Conservation (phyloP, 92 coral and sea anemone genomes). For the Galaxea fascicularis region DNA sequence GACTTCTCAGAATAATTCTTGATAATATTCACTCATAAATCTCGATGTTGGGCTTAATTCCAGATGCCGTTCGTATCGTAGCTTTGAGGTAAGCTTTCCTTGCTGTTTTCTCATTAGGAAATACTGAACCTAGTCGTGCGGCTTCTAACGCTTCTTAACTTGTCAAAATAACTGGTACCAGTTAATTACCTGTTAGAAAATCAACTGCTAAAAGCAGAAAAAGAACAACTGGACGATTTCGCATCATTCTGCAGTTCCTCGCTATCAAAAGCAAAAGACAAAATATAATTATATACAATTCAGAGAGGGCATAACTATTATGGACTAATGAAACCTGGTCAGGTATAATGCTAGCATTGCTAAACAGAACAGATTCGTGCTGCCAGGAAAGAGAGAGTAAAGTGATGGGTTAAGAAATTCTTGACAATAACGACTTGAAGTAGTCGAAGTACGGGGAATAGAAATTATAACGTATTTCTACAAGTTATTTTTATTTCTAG, state of each 20-base stretch:
- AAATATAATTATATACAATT: not conserved
- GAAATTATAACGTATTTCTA: too few relatives aligned
- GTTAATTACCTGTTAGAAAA: slow-evolving; percentile 35
- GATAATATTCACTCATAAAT: not conserved
- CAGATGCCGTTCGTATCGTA: too few relatives aligned
- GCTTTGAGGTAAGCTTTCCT: too few relatives aligned
- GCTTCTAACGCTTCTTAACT: slow-evolving; percentile 17
- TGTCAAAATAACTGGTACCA: slow-evolving; percentile 50
- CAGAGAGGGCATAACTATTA: too few relatives aligned
- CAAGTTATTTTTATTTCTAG: not conserved
- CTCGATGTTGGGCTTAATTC: not conserved
- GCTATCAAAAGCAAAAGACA: not conserved
- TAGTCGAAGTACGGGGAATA: too few relatives aligned
- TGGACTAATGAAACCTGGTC: too few relatives aligned
- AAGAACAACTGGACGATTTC: slow-evolving; percentile 10
- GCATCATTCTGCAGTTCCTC: slow-evolving; percentile 42
- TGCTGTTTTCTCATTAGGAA: not conserved
- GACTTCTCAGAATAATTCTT: not conserved
- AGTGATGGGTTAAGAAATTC: too few relatives aligned
- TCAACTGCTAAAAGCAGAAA: slow-evolving; percentile 25
- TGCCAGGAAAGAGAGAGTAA: too few relatives aligned
- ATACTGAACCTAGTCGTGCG: not conserved
- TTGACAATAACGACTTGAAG: too few relatives aligned
- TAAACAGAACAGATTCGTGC: too few relatives aligned
- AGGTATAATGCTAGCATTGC: too few relatives aligned